Conservation (phyloP, 2,888 invertebrate species). For the Chrysolina haemoptera region DNA sequence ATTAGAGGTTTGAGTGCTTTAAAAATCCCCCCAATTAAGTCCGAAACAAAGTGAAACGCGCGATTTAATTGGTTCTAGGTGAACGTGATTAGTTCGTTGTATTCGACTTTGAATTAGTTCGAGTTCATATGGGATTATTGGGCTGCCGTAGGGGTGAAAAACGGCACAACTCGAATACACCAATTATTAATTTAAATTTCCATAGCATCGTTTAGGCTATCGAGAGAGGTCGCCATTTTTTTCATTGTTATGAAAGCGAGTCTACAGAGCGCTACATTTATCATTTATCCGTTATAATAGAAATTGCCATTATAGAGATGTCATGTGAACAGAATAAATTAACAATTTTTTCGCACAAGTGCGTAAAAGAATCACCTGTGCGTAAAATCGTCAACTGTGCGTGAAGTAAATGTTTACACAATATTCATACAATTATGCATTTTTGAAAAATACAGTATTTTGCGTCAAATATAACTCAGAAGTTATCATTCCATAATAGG, state of each 20-base stretch:
- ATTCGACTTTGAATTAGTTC: background rate
- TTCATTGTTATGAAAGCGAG: background rate
- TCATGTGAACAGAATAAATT: too few relatives aligned
- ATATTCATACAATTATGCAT: too few relatives aligned
- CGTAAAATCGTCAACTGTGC: too few relatives aligned
- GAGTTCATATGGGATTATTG: slow-evolving; percentile 2
- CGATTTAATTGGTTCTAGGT: slow-evolving; percentile 4
- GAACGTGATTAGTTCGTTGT: slow-evolving; percentile 3
- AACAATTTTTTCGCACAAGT: too few relatives aligned
- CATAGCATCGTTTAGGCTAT: slow-evolving; percentile 1
- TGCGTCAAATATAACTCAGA: too few relatives aligned
- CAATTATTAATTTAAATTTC: slow-evolving; percentile 9
- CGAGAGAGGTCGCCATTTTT: background rate
- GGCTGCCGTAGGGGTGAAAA: background rate
- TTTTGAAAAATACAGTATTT: too few relatives aligned
- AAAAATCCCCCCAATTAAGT: slow-evolving; percentile 10
- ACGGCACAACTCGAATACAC: background rate
- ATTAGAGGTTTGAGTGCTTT: background rate
- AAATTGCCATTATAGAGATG: too few relatives aligned
- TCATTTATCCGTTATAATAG: too few relatives aligned
- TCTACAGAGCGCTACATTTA: background rate
- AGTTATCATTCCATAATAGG: too few relatives aligned
- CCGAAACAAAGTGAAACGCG: background rate
- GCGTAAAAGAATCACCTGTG: too few relatives aligned
- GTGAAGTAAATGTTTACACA: too few relatives aligned